A percentile compares a stretch with the other conserved stretches of the same genome.
These are phyloP conservation scores for Chromis chromis DNA, from an alignment of 2,797 vertebrate genomes.

Conservation along the genomic window DNA sequence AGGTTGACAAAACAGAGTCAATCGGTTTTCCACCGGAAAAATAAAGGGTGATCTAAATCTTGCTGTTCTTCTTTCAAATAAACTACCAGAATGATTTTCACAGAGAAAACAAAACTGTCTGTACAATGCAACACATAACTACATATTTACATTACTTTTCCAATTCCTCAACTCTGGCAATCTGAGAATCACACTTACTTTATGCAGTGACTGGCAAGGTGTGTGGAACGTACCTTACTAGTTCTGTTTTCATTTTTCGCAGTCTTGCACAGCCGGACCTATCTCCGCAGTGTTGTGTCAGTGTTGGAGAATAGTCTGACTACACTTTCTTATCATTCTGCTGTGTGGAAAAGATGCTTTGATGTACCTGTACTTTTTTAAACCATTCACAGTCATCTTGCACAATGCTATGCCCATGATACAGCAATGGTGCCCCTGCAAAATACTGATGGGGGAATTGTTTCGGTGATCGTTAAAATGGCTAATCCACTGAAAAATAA, in stretches of 20 bases:
- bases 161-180: background rate
- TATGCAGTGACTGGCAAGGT: background rate
- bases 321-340: too few species aligned
- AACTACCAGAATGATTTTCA: background rate
- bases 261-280: too few species aligned
- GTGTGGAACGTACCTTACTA: background rate
- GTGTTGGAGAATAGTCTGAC: too few species aligned
- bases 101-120: background rate
- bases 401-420: too few species aligned
- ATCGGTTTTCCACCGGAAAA: conserved; percentile 19
- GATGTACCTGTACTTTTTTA: too few species aligned
- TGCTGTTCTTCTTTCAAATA: conserved; percentile 4
- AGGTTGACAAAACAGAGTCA: conserved; percentile 36
- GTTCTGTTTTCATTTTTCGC: background rate
- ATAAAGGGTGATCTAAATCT: conserved; percentile 8
- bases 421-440: too few species aligned
- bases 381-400: too few species aligned
- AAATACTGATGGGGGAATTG: too few species aligned
- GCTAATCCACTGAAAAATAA: too few species aligned
- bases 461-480: too few species aligned
- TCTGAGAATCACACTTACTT: background rate
- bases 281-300: too few species aligned
- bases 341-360: too few species aligned
- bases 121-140: background rate
- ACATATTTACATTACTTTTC: background rate